Evolutionary conservation across 2,797 vertebrate genomes (phyloP).

Genomic region (Siniperca undulata): DNA sequence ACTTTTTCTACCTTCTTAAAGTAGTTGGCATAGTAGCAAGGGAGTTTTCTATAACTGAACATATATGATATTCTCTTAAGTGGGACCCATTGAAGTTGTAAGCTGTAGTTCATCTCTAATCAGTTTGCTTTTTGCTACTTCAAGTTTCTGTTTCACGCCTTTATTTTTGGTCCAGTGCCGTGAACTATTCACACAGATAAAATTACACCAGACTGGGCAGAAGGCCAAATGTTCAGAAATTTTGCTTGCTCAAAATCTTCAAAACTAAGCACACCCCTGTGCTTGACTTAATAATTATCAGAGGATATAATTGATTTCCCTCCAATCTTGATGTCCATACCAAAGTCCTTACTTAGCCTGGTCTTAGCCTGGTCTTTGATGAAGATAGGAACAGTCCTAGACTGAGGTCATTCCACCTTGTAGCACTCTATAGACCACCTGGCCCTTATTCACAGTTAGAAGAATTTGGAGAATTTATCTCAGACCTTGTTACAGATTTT

Average conservation of each 20-base stretch:
- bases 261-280: not conserved
- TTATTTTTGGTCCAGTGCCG: not conserved
- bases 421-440: not conserved
- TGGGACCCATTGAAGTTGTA: not conserved
- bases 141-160: not conserved
- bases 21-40: not conserved
- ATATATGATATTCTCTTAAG: not conserved
- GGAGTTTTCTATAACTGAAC: not conserved
- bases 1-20: not conserved
- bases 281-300: not conserved
- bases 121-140: not conserved
- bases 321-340: not conserved
- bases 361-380: not conserved
- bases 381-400: not conserved
- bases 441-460: not conserved
- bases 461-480: not conserved
- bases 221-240: not conserved
- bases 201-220: constrained; percentile 15
- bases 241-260: not conserved
- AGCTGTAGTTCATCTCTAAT: constrained; percentile 5
- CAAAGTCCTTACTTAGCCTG: not conserved
- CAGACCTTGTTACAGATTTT: not conserved
- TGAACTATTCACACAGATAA: constrained; percentile 18
- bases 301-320: not conserved
- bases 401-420: not conserved